Evolutionary conservation across 1,140 invertebrate species (phyloP), one percentile per base, ranked within the genome.

Genomic region (Tetraneura akinire): DNA sequence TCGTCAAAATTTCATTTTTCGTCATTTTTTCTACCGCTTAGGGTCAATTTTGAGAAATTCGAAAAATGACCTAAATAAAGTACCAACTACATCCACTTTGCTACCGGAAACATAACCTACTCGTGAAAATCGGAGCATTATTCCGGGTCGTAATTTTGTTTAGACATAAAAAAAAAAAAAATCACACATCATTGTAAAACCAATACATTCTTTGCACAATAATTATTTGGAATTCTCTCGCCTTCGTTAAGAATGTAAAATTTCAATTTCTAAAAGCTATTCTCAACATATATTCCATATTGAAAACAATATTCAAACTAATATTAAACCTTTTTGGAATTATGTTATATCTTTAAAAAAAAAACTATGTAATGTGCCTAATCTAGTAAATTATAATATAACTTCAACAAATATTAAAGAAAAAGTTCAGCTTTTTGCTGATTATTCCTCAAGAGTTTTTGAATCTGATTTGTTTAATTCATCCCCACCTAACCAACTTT

Each of bases 291-390:
- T 53, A 53, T 18, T 16, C n/a, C 51, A 53, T 53, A 53, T 53
- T 53, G 51, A 53, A 53, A 53, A 53, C 18, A 53, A 18, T 53
- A 53, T 53, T 53, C 51, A 53, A 53, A 53, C 51, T n/a, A 53
- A 53, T 53, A 53, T 53, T 53, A 53, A n/a, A n/a, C n/a, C n/a
- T 53, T 53, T 53, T 53, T n/a, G 18, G n/a, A 53, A 53, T 53
- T 53, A 53, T 53, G 21, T 9, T 53, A 21, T 53, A n/a, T 53
- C 51, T 53, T 53, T 51, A 51, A 16, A 16, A 51, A 51, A 51
- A 51, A 51, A n/a, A n/a, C n/a, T 60, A 14, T 60, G 26, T 29
- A 60, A 60, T 26, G 16, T 60, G 11, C 55, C 55, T 5, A 26
- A 60, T 14, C 14, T 23, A 60, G 23, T 60, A 60, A 60, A 14